Conservation (phyloP, 2,888 invertebrate species). For the Anthrax anthrax region DNA sequence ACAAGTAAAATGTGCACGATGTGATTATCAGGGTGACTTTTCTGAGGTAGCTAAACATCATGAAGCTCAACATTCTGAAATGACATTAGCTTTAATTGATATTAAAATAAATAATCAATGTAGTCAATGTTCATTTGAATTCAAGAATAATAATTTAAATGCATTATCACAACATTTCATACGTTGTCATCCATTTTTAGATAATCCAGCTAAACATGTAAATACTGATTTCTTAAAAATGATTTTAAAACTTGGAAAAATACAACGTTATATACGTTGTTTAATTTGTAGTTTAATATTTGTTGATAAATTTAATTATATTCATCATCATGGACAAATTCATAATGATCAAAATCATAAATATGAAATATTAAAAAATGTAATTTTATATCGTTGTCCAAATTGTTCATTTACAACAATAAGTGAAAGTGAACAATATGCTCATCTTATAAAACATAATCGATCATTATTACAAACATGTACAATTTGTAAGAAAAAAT, state of each 20-base stretch:
- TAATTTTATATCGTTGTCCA: not conserved
- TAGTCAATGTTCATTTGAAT: slow-evolving; percentile 3
- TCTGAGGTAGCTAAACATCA: not conserved
- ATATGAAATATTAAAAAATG: not conserved
- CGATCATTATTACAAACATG: not conserved
- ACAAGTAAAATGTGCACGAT: not conserved
- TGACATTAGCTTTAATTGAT: not conserved
- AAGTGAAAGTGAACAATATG: not conserved
- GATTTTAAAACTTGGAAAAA: not conserved
- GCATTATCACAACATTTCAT: not conserved
- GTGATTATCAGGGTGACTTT: not conserved
- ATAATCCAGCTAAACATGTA: not conserved
- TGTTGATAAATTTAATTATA: not conserved
- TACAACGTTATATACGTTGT: not conserved
- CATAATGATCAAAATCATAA: not conserved
- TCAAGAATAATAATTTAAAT: not conserved
- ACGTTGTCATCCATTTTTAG: not conserved
- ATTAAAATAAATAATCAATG: not conserved
- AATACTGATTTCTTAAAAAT: not conserved
- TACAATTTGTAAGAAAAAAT: too few species aligned
- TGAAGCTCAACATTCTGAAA: not conserved
- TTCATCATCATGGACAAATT: not conserved
- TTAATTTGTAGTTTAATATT: not conserved
- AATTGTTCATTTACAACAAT: not conserved
- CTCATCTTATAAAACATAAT: not conserved